phyloP scores from a whole-genome alignment of 2,888 invertebrate species.

The Drosophila formosana region DNA sequence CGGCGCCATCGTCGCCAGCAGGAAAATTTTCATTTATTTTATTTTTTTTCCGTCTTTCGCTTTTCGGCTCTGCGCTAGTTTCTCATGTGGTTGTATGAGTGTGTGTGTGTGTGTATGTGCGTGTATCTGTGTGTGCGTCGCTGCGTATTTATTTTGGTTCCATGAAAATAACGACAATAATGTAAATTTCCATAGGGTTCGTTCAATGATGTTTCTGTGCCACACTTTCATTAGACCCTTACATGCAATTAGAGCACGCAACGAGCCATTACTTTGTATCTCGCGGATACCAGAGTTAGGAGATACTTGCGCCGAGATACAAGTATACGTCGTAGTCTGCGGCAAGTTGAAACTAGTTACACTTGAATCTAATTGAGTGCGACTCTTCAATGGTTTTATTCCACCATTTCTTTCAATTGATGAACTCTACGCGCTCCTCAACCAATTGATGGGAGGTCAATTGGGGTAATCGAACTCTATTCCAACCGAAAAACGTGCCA shows the following conservation, averaged over 20 bases:
- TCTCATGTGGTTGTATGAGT: slow-evolving; percentile 31
- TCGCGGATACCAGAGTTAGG: not conserved
- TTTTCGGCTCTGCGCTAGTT: slow-evolving; percentile 28
- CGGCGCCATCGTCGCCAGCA: slow-evolving; percentile 35
- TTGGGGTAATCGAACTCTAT: slow-evolving; percentile 36
- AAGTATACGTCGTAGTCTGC: not conserved
- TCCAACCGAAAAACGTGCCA: not conserved
- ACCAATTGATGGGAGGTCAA: slow-evolving; percentile 61
- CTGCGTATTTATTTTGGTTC: slow-evolving; percentile 46
- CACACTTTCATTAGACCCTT: slow-evolving; percentile 44
- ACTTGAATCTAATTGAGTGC: slow-evolving; percentile 47
- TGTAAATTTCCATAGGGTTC: slow-evolving; percentile 32
- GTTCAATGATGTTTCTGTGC: slow-evolving; percentile 22
- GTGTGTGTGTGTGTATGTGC: slow-evolving; percentile 4
- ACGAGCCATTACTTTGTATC: slow-evolving; percentile 21
- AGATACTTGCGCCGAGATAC: not conserved
- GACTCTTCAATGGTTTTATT: slow-evolving; percentile 19
- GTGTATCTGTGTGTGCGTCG: slow-evolving; percentile 11
- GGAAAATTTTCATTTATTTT: slow-evolving; percentile 62
- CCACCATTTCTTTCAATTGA: slow-evolving; percentile 34
- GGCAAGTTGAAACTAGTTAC: slow-evolving; percentile 41
- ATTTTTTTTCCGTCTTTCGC: slow-evolving; percentile 28
- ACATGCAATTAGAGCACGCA: slow-evolving; percentile 66
- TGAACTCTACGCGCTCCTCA: slow-evolving; percentile 1
- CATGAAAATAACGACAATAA: slow-evolving; percentile 36